Percentiles rank a stretch among this genome's conserved stretches.
These are phyloP conservation scores for Sylvia atricapilla DNA, from an alignment of 2,113 vertebrate species.

Conservation along the genomic window DNA sequence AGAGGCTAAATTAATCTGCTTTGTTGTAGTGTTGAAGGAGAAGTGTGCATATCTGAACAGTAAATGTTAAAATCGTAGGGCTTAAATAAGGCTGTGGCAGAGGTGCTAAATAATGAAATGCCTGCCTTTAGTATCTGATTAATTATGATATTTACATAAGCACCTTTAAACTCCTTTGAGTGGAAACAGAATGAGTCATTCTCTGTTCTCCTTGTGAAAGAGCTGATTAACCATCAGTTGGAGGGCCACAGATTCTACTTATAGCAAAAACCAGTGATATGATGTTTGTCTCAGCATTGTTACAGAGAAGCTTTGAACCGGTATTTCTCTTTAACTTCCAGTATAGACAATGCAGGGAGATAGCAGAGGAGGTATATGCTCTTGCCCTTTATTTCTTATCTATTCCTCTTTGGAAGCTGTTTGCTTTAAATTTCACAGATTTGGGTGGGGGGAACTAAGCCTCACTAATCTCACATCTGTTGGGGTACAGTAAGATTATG, in stretches of 20 bases:
- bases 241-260: slow-evolving; percentile 53
- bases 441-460: slow-evolving; percentile 53
- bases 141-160: slow-evolving; percentile 74
- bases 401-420: background rate
- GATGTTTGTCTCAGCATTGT: slow-evolving; percentile 16
- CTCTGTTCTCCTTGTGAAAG: slow-evolving; percentile 66
- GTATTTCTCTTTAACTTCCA: slow-evolving; percentile 29
- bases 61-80: slow-evolving; percentile 51
- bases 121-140: slow-evolving; percentile 63
- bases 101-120: slow-evolving; percentile 66
- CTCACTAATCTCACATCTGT: slow-evolving; percentile 61
- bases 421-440: background rate
- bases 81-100: slow-evolving; percentile 65
- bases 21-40: slow-evolving; percentile 48
- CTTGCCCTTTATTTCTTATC: slow-evolving; percentile 2
- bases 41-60: slow-evolving; percentile 55
- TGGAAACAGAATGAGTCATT: slow-evolving; percentile 71
- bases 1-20: slow-evolving; percentile 64
- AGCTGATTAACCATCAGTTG: slow-evolving; percentile 66
- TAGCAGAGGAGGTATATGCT: background rate
- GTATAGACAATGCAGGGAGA: background rate
- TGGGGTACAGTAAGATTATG: slow-evolving; percentile 62
- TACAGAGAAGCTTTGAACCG: background rate
- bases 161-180: slow-evolving; percentile 72
- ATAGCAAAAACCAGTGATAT: background rate